phyloP scores from a whole-genome alignment of 35 echinoderm and acorn worm species.

The Patiria miniata region DNA sequence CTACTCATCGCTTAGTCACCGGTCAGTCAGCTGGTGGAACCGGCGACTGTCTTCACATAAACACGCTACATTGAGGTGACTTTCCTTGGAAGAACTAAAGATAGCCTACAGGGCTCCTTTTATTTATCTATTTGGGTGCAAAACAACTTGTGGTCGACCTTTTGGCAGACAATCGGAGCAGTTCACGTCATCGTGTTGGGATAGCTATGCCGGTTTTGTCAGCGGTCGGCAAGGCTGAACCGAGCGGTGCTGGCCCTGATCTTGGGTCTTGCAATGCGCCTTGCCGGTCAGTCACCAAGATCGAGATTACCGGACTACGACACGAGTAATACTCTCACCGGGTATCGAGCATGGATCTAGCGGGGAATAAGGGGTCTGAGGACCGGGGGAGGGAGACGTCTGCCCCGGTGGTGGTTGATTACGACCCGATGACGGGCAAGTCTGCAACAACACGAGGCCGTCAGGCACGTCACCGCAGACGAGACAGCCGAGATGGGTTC shows the following conservation, averaged over 20 bases:
- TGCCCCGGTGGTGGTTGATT: not conserved
- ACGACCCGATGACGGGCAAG: conserved; percentile 6
- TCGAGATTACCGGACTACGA: not conserved
- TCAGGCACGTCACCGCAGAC: conserved; percentile 29
- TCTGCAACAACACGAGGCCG: not conserved
- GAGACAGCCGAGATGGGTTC: not conserved
- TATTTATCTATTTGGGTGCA: not conserved
- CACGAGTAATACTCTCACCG: not conserved
- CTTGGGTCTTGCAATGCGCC: not conserved
- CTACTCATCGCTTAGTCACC: not conserved
- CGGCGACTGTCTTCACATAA: not conserved
- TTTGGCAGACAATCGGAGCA: not conserved
- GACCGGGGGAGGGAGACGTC: not conserved
- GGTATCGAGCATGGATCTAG: not conserved
- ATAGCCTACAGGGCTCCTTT: not conserved
- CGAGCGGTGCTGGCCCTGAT: not conserved
- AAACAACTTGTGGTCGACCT: not conserved
- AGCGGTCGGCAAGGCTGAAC: not conserved
- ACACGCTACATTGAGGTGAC: not conserved
- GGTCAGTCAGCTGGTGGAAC: not conserved
- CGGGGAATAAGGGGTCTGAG: not conserved
- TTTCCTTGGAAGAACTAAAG: not conserved
- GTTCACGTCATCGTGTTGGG: not conserved
- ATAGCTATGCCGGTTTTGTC: not conserved
- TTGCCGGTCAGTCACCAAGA: conserved; percentile 3